Base-by-base conservation (phyloP, 1,140 invertebrate species). In the Drosophila orena region DNA sequence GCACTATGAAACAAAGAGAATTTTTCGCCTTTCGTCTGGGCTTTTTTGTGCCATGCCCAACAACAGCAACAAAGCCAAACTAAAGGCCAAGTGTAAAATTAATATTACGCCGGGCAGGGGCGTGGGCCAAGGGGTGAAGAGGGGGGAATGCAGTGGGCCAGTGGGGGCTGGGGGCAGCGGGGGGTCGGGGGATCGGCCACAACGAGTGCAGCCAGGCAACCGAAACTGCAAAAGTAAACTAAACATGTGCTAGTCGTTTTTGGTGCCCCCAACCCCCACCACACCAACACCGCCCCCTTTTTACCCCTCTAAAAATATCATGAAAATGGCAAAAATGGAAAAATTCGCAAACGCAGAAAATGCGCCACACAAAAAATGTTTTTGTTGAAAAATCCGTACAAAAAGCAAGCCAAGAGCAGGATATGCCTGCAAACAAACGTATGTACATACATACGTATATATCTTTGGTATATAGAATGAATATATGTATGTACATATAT, bases 11-110 rank as follows among this genome's bases (percentile, higher is more conserved):
- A 73, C 81, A 72, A 83, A 79, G 77, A 72, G 69, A 44, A 62
- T 59, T 60, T 60, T 76, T 77, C 71, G 66, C 72, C 56, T 44
- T 44, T 81, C 56, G 78, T 83, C 69, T 81, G 50, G 54, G 64
- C 66, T 70, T 70, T 81, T 81, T 81, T 81, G 81, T 81, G 79
- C 53, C 56, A 55, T 65, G 24, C 47, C 61, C 69, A 75, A 75
- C 58, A 66, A 22, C 44, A 68, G 14, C 65, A 69, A 69, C 58
- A 59, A 70, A 64, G 59, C 66, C 53, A 70, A 90, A 86, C 78
- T 90, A 90, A 81, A 90, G 85, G 85, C 85, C 85, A 90, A 89
- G 85, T 89, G 85, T 90, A 89, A 90, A 90, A 90, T 89, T 78
- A 89, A 90, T 89, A 89, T 89, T 85, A 85, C 70, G 70, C 61